Evolutionary conservation across 2,888 invertebrate species (phyloP), one percentile per base, ranked within the genome.

Genomic region (Agapetus fuscipes): DNA sequence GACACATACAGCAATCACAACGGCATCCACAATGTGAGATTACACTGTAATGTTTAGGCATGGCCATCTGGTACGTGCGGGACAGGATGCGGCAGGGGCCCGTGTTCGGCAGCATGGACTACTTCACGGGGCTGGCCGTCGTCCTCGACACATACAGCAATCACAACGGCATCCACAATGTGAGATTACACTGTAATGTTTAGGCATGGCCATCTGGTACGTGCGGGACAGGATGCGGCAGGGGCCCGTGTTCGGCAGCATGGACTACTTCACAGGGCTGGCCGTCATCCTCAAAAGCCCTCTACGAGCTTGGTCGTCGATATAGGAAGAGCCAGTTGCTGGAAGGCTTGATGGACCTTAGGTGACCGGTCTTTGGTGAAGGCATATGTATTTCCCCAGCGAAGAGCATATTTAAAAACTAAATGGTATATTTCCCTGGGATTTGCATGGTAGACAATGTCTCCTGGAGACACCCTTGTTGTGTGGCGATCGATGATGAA

Each of bases 1-100:
- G 98, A 99, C 56, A 98, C 98, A 0, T 99, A 98, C 60, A 96
- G 94, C 62, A 99, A 99, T 62, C 96, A 98, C 55, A 97, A 98
- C 69, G 97, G 96, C 3, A 89, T 90, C 12, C 97, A 98, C 59
- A 94, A 94, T 72, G 96, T 96, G 66, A 77, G n/a, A n/a, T n/a
- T n/a, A n/a, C n/a, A n/a, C n/a, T n/a, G n/a, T n/a, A n/a, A n/a
- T n/a, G n/a, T n/a, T n/a, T n/a, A n/a, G 98, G 98, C 0, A 76
- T 99, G 60, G 95, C 84, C 0, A 78, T 99, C 54, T 98, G 96
- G 96, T 97, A 95, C 62, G 74, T 78, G 0, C 78, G 76, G 54
- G 87, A 90, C 41, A 71, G 86, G 37, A 82, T 88, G 83, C 63
- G 73, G 45, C 51, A 64, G 0, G 98, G 98, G 0, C 80, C 85